Percentiles rank a stretch among this genome's conserved stretches.
These are phyloP conservation scores for Aphidoletes aphidimyza DNA, from an alignment of 2,888 invertebrate genomes.

Conservation along the genomic window DNA sequence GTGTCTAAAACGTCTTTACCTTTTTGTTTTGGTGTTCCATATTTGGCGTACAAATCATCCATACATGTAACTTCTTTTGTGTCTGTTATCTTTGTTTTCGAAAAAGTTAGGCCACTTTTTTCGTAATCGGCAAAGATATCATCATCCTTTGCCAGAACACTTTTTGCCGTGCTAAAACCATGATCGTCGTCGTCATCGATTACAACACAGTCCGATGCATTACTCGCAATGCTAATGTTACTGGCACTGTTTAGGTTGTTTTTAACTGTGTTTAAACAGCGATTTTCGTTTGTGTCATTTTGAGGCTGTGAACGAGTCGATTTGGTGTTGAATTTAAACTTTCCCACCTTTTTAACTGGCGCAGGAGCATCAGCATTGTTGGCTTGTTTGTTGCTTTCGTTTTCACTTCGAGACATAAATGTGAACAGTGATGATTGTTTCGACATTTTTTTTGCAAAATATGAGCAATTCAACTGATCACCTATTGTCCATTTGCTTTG, in stretches of 20 bases:
- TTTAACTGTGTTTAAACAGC: not conserved
- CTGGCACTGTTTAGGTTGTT: not conserved
- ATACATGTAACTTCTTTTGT: not conserved
- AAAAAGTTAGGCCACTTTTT: not conserved
- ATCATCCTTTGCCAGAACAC: not conserved
- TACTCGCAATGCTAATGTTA: not conserved
- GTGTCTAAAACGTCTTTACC: not conserved
- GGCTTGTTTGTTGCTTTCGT: not conserved
- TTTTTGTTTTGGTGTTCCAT: slow-evolving; percentile 12
- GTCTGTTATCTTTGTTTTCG: not conserved
- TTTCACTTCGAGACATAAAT: not conserved
- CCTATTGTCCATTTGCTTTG: not conserved
- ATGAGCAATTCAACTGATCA: not conserved
- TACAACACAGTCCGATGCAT: slow-evolving; percentile 5
- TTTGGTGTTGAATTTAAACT: not conserved
- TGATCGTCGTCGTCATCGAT: slow-evolving; percentile 49
- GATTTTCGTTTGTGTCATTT: not conserved
- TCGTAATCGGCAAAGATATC: slow-evolving; percentile 43
- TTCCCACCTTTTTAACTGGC: not conserved
- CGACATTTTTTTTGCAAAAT: not conserved
- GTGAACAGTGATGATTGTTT: not conserved
- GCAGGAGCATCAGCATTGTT: not conserved
- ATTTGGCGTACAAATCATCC: not conserved
- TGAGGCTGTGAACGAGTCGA: not conserved
- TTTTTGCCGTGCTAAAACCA: not conserved